Evolutionary conservation across 2,888 invertebrate genomes (phyloP).

Genomic region (Psylliodes chrysocephalus): DNA sequence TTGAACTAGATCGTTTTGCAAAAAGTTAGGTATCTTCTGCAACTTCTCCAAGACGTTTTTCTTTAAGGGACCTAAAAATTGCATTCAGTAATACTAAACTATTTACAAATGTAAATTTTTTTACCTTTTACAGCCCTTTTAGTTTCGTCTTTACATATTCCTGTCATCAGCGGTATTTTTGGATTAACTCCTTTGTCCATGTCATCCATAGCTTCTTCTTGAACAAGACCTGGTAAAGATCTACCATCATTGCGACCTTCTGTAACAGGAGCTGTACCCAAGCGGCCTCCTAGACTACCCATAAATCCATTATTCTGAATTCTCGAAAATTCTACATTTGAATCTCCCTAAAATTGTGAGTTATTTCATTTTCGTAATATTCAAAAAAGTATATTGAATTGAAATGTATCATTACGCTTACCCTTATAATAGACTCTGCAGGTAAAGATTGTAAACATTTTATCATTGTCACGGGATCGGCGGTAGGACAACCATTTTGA

Average conservation of each 20-base stretch:
- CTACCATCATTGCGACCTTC: constrained; percentile 76
- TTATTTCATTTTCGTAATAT: too few relatives aligned
- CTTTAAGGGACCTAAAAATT: constrained; percentile 11
- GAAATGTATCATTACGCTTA: constrained; percentile 55
- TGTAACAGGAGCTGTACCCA: constrained; percentile 74
- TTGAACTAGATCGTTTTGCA: constrained; percentile 59
- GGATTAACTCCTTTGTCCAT: constrained; percentile 67
- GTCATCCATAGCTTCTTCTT: constrained; percentile 71
- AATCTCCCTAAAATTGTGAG: constrained; percentile 67
- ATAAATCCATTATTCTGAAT: constrained; percentile 71
- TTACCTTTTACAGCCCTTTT: constrained; percentile 70
- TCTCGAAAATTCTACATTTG: constrained; percentile 68
- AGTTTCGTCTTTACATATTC: constrained; percentile 79
- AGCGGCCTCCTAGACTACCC: constrained; percentile 71
- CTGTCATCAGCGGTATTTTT: constrained; percentile 76
- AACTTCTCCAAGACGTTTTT: constrained; percentile 7
- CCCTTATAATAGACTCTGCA: constrained; percentile 63
- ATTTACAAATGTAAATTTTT: neutral
- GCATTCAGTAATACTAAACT: neutral
- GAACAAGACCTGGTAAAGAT: constrained; percentile 74
- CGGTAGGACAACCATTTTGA: constrained; percentile 72
- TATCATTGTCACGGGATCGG: constrained; percentile 71
- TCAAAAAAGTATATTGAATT: too few relatives aligned
- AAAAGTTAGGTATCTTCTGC: constrained; percentile 43
- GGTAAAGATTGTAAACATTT: constrained; percentile 71